These are phyloP conservation scores for Halcyon leucocephala DNA, from an alignment of 2,797 vertebrate genomes.

Conservation along the genomic window DNA sequence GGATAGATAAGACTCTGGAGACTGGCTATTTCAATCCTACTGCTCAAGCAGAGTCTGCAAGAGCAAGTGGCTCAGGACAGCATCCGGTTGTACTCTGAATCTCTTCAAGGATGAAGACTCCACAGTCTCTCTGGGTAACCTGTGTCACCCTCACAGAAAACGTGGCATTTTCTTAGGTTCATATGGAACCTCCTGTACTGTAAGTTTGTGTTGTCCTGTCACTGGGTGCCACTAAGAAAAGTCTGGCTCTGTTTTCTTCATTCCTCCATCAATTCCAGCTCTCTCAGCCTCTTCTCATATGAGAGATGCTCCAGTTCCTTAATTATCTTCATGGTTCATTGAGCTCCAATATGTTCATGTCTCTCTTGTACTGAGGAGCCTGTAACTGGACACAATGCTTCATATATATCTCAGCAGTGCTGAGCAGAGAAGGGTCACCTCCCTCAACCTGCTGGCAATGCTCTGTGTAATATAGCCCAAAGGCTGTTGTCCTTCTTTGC, in stretches of 20 bases:
- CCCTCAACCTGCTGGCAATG: too few species aligned
- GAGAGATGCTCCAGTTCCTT: background rate
- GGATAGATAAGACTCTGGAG: background rate
- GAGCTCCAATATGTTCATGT: background rate
- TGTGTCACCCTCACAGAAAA: background rate
- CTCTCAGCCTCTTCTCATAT: too few species aligned
- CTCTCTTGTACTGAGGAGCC: background rate
- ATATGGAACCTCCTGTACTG: background rate
- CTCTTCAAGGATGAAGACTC: background rate
- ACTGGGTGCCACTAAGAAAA: too few species aligned
- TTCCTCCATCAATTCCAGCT: too few species aligned
- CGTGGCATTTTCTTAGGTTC: fast-evolving
- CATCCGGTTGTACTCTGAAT: too few species aligned
- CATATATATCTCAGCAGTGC: background rate
- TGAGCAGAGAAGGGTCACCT: background rate
- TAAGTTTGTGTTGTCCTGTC: background rate
- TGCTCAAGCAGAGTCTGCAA: background rate
- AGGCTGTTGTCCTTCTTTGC: too few species aligned
- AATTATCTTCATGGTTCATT: background rate
- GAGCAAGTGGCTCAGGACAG: background rate
- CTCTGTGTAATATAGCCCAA: too few species aligned
- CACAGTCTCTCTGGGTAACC: background rate
- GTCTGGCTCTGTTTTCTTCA: too few species aligned
- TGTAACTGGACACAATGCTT: background rate
- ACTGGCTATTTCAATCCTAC: background rate